Evolutionary conservation across 2,888 invertebrate species (phyloP).

Genomic region (Psococerastis gibbosa): DNA sequence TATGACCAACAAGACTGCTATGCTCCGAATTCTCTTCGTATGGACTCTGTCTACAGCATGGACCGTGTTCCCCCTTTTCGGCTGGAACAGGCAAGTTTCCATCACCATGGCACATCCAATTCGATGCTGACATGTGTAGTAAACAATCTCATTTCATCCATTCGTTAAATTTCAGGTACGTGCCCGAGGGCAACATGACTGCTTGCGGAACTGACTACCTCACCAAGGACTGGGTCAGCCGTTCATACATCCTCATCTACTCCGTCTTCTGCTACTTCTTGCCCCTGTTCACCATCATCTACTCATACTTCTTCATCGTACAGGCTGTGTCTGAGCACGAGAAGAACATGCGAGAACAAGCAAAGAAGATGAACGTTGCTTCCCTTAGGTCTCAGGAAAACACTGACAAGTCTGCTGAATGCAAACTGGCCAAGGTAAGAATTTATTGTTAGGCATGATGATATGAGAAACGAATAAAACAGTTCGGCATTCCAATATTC

Average conservation of each 20-base stretch:
- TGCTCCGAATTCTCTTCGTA: slow-evolving; percentile 55
- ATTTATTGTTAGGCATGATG: too few relatives aligned
- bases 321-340: slow-evolving; percentile 70
- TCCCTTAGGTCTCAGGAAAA: slow-evolving; percentile 63
- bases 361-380: slow-evolving; percentile 86
- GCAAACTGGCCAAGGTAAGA: slow-evolving; percentile 68
- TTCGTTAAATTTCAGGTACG: too few relatives aligned
- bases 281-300: slow-evolving; percentile 62
- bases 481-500: too few relatives aligned
- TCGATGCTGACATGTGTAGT: neutral
- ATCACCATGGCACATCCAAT: too few relatives aligned
- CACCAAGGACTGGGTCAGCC: slow-evolving; percentile 50
- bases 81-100: slow-evolving; percentile 52
- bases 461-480: too few relatives aligned
- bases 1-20: slow-evolving; percentile 60
- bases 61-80: slow-evolving; percentile 70
- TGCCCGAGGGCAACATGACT: slow-evolving; percentile 86
- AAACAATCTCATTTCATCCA: slow-evolving; percentile 12
- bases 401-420: slow-evolving; percentile 62
- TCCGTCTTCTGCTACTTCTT: slow-evolving; percentile 57
- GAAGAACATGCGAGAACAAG: slow-evolving; percentile 71
- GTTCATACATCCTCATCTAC: slow-evolving; percentile 62
- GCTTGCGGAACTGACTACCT: slow-evolving; percentile 83
- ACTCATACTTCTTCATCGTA: slow-evolving; percentile 76
- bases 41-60: slow-evolving; percentile 60